phyloP scores from a whole-genome alignment of 1,140 invertebrate species.

The Dendroctonus ponderosae region DNA sequence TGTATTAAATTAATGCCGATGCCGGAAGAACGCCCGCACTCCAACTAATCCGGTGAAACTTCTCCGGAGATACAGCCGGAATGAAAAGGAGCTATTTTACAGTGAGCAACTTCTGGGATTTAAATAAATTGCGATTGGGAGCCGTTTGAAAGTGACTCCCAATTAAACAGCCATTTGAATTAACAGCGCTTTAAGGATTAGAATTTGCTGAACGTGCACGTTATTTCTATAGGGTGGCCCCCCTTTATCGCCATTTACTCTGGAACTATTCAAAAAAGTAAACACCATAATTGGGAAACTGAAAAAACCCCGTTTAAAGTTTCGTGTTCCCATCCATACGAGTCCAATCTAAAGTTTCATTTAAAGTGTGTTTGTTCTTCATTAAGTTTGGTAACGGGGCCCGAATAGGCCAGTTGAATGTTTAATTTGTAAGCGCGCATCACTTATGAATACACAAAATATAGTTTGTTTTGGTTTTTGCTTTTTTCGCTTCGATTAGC shows the following conservation, averaged over 20 bases:
- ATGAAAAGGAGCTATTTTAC: constrained; percentile 5
- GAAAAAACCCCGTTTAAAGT: constrained; percentile 2
- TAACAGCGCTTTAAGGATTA: no score
- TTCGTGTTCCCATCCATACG: constrained; percentile 2
- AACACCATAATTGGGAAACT: no score
- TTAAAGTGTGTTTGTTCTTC: constrained; percentile 6
- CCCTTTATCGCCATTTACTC: no score
- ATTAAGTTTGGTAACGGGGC: constrained; percentile 7
- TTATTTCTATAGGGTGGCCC: no score
- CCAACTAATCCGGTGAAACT: constrained; percentile 14
- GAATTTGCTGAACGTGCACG: no score
- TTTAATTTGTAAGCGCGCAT: constrained; percentile 3
- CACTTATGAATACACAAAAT: constrained; percentile 13
- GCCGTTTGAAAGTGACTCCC: no score
- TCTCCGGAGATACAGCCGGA: constrained; percentile 6
- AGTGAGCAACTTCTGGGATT: constrained; percentile 8
- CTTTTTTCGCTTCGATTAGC: constrained; percentile 7
- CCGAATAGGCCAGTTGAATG: constrained; percentile 3
- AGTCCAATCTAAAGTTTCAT: constrained; percentile 4
- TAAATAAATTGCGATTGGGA: neutral
- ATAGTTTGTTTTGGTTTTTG: constrained; percentile 13
- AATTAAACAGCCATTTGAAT: no score
- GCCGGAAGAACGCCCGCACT: constrained; percentile 2
- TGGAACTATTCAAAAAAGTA: no score
- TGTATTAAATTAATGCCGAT: constrained; percentile 15